Evolutionary conservation across 2,797 vertebrate genomes (phyloP).

Genomic region (Nasua narica): DNA sequence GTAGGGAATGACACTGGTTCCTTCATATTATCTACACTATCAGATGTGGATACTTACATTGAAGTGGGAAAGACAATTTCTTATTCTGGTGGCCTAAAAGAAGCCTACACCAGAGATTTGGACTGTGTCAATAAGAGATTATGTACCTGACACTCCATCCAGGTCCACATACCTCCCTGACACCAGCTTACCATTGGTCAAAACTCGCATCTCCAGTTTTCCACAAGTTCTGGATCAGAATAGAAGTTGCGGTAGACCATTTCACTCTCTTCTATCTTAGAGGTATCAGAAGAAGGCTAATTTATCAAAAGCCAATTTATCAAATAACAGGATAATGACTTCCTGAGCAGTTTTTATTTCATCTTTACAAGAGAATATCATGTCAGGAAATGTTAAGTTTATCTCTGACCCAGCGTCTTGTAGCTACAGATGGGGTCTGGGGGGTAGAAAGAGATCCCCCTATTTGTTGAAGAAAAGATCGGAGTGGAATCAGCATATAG

Average conservation of each 20-base stretch:
- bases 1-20: too few species aligned
- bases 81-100: not conserved
- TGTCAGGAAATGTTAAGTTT: not conserved
- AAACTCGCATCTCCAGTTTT: not conserved
- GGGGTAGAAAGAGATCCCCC: not conserved
- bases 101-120: not conserved
- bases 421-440: accelerated
- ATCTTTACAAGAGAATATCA: not conserved
- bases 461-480: not conserved
- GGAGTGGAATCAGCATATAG: not conserved
- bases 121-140: not conserved
- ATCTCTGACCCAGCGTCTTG: not conserved
- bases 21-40: not conserved
- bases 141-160: not conserved
- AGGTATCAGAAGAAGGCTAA: not conserved
- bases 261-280: not conserved
- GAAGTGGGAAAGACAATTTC: not conserved
- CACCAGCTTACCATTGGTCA: not conserved
- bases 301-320: not conserved
- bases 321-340: not conserved
- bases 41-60: not conserved
- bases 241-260: not conserved
- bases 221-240: not conserved
- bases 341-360: not conserved
- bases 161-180: not conserved